phyloP scores from a whole-genome alignment of 2,888 invertebrate genomes.

The Tipula vernalis region DNA sequence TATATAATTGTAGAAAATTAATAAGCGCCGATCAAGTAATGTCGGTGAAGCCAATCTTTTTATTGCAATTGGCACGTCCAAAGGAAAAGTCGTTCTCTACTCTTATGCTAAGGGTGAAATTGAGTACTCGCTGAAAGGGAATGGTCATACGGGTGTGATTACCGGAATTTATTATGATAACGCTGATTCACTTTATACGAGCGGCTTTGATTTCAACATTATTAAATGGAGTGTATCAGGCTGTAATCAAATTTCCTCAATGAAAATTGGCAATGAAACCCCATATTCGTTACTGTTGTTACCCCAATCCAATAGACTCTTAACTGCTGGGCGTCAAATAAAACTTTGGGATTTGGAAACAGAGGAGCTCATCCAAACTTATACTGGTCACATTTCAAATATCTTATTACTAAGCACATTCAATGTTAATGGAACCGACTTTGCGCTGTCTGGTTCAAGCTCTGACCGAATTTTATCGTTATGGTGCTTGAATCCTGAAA shows the following conservation, averaged over 20 bases:
- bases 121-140: constrained; percentile 26
- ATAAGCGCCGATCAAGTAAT: neutral
- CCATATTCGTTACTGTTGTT: constrained; percentile 34
- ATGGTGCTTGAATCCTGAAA: constrained; percentile 28
- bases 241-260: constrained; percentile 37
- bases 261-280: constrained; percentile 44
- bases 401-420: constrained; percentile 38
- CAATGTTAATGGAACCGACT: constrained; percentile 18
- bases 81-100: constrained; percentile 29
- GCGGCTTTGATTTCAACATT: constrained; percentile 44
- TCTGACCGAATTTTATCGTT: constrained; percentile 32
- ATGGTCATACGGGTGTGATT: constrained; percentile 39
- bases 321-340: constrained; percentile 28
- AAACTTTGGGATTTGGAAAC: constrained; percentile 45
- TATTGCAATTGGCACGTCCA: constrained; percentile 29
- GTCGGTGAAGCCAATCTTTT: constrained; percentile 17
- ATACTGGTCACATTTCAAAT: constrained; percentile 49
- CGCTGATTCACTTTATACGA: constrained; percentile 39
- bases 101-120: constrained; percentile 30
- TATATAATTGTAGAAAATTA: neutral
- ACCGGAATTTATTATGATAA: constrained; percentile 42
- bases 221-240: constrained; percentile 38
- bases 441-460: constrained; percentile 28
- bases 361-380: constrained; percentile 46
- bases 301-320: constrained; percentile 25